Percentiles rank a stretch among this genome's conserved stretches.
These are phyloP conservation scores for Lepidocyrtoides sp. DNA, from an alignment of 2,888 invertebrate genomes.

Conservation along the genomic window DNA sequence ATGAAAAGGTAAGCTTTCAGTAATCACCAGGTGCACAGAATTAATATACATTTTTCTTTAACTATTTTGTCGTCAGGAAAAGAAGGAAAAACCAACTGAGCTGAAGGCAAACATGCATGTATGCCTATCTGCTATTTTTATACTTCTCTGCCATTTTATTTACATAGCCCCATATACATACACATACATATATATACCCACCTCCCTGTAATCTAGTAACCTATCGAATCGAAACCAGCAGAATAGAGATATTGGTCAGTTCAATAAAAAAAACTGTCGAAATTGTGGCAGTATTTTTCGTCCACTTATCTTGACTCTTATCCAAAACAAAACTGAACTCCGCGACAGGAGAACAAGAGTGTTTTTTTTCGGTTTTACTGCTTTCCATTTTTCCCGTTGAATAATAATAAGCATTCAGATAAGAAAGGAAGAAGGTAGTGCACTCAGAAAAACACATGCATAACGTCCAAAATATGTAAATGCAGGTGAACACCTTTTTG, in stretches of 20 bases:
- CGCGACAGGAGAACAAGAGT: constrained; percentile 65
- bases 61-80: not conserved
- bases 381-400: not conserved
- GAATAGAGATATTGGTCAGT: not conserved
- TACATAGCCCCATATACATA: no score
- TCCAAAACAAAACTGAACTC: constrained; percentile 67
- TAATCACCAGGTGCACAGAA: constrained; percentile 4
- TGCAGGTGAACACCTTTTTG: not conserved
- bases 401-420: not conserved
- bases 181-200: no score
- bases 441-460: no score
- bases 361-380: constrained; percentile 10
- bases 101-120: constrained; percentile 8
- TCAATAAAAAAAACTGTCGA: constrained; percentile 11
- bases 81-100: not conserved
- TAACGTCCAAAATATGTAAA: no score
- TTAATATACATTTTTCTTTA: constrained; percentile 24
- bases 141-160: no score
- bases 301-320: constrained; percentile 72
- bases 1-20: not conserved
- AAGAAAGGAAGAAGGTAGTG: no score
- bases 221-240: not conserved
- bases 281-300: not conserved
- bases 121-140: not conserved
- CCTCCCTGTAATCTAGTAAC: no score